Base-by-base conservation (phyloP, 2,113 vertebrate species). In the Marcusenius ussheri region DNA sequence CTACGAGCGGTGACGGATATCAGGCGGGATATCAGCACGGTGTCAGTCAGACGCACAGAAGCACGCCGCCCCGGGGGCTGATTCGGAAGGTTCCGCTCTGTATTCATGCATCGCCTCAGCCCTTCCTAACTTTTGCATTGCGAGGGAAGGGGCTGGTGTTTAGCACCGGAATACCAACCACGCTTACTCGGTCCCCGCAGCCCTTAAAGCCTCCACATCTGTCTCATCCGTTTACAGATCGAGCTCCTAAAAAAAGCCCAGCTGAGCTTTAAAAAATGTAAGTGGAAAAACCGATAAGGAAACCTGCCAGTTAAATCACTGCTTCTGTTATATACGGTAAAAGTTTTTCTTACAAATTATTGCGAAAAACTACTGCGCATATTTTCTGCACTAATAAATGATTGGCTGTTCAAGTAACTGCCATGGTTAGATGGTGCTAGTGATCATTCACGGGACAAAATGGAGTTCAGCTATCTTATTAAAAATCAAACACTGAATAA, bases 91-190 rank as follows among this genome's bases (percentile, higher is more conserved):
- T 84, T n/a, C 24, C 19, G 3, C 83, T 84, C 45, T 24, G 45
- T 24, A 84, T 84, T 45, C 83, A 84, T 47, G 83, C 21, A 50
- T 47, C 50, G 85, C 50, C 50, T 39, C 27, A 53, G 74, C n/a
- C 50, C 85, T 56, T 24, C 50, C 27, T 35, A 87, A 53, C 85
- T 39, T 87, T 47, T 35, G 31, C 85, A 39, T 35, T 35, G 49
- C 15, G 50, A 87, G 31, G 24, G 27, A 53, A 56, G 83, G 83
- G 21, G 83, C 19, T 31, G 11, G 85, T 53, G 50, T 39, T 39
- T 87, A 35, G 15, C 49, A 56, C 3, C 27, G n/a, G 85, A 87
- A 87, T 87, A 87, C 50, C 85, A 87, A 87, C 50, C 85, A 7
- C 17, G 31, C 49, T 50, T 31, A 3, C 27, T 27, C 47, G 2